Percentiles rank a stretch among this genome's conserved stretches.
These are phyloP conservation scores for Lophius americanus DNA, from an alignment of 2,797 vertebrate species.

Conservation along the genomic window DNA sequence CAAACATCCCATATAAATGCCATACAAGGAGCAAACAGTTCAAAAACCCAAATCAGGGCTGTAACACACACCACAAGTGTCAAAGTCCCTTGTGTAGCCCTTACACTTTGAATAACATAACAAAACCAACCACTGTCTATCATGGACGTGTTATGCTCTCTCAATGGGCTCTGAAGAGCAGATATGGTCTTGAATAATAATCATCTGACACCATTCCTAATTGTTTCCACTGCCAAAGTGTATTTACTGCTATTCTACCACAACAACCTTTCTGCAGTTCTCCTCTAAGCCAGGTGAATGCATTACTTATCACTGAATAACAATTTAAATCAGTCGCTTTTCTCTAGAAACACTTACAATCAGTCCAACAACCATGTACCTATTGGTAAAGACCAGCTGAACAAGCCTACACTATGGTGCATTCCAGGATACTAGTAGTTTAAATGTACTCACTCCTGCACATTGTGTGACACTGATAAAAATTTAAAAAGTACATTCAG, in stretches of 20 bases:
- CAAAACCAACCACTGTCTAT: neutral
- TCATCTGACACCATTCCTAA: slow-evolving; percentile 21
- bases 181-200: slow-evolving; percentile 51
- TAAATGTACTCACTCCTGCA: slow-evolving; percentile 9
- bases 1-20: too few relatives aligned
- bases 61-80: neutral
- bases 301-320: slow-evolving; percentile 51
- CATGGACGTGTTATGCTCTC: slow-evolving; percentile 31
- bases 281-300: slow-evolving; percentile 56
- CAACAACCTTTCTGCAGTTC: slow-evolving; percentile 52
- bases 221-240: slow-evolving; percentile 28
- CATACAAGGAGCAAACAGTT: neutral
- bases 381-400: slow-evolving; percentile 19
- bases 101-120: neutral
- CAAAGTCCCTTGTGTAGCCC: slow-evolving; percentile 1
- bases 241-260: slow-evolving; percentile 30
- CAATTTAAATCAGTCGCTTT: slow-evolving; percentile 46
- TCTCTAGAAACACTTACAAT: slow-evolving; percentile 51
- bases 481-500: slow-evolving; percentile 20
- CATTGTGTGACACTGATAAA: slow-evolving; percentile 19
- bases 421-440: slow-evolving; percentile 32
- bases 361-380: slow-evolving; percentile 27
- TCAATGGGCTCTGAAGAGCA: slow-evolving; percentile 40
- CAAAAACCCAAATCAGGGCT: neutral
- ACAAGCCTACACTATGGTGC: neutral